These are phyloP conservation scores for Ellobius talpinus DNA, from an alignment of 2,113 vertebrate genomes.

Conservation along the genomic window DNA sequence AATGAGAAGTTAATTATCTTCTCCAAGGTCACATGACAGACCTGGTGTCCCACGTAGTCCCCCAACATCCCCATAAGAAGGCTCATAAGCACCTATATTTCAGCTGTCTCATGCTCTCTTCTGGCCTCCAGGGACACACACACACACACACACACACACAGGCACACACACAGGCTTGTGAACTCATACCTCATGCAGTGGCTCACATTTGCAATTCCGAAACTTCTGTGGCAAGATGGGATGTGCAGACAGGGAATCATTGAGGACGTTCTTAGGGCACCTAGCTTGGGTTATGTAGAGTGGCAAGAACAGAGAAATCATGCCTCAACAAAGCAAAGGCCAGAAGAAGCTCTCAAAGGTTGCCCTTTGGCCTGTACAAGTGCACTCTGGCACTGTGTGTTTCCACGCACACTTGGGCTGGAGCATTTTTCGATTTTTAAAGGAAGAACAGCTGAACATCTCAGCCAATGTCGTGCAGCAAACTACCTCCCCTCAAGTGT, in stretches of 20 bases:
- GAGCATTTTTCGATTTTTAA: background rate
- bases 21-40: background rate
- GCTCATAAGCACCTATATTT: background rate
- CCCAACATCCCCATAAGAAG: background rate
- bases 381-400: background rate
- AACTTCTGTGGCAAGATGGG: background rate
- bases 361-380: background rate
- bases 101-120: background rate
- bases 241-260: background rate
- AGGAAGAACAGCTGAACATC: background rate
- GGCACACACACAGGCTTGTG: background rate
- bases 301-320: background rate
- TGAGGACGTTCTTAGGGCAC: background rate
- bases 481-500: slow-evolving; percentile 58
- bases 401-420: too few relatives aligned
- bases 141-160: background rate
- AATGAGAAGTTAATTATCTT: background rate
- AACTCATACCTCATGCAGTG: background rate
- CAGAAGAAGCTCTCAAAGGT: too few relatives aligned
- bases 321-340: background rate
- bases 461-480: background rate
- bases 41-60: background rate
- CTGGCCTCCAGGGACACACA: background rate
- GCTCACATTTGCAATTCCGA: background rate
- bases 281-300: background rate